Evolutionary conservation across 1,140 invertebrate genomes (phyloP).

Genomic region (Drosophila nannoptera): DNA sequence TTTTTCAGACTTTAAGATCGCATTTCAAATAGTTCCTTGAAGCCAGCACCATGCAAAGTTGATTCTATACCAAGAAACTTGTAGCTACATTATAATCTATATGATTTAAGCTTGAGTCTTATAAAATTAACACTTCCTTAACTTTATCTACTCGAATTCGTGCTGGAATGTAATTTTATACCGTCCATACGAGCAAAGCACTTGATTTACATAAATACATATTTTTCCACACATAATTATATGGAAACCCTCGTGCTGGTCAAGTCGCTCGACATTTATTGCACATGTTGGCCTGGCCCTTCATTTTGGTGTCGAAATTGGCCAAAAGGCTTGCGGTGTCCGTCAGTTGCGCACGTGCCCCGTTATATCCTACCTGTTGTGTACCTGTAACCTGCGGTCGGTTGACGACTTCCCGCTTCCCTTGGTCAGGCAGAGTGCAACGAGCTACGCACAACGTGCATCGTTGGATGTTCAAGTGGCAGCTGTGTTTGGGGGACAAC

Average conservation of each 20-base stretch:
- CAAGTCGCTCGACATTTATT: conserved; percentile 40
- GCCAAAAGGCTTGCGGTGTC: conserved; percentile 9
- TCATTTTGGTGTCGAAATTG: conserved; percentile 33
- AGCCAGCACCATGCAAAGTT: conserved; percentile 19
- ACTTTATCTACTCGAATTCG: not conserved
- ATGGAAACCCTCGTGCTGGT: conserved; percentile 17
- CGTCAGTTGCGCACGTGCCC: conserved; percentile 21
- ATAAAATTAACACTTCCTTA: not conserved
- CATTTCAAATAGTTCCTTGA: conserved; percentile 25
- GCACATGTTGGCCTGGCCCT: conserved; percentile 55
- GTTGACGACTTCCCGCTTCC: conserved; percentile 21
- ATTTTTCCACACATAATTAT: conserved; percentile 38
- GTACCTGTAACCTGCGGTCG: conserved; percentile 10
- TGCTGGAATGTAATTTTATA: conserved; percentile 12
- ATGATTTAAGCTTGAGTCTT: not conserved
- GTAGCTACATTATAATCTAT: not conserved
- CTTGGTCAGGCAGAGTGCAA: not conserved
- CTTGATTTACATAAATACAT: conserved; percentile 6
- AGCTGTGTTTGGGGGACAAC: conserved; percentile 50
- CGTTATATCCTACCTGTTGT: conserved; percentile 7
- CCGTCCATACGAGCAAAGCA: conserved; percentile 8
- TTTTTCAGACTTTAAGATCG: conserved; percentile 12
- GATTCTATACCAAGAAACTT: not conserved
- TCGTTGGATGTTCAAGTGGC: conserved; percentile 14
- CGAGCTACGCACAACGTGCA: conserved; percentile 18